Evolutionary conservation across 2,888 invertebrate species (phyloP).

Genomic region (Siphlonurus alternatus): DNA sequence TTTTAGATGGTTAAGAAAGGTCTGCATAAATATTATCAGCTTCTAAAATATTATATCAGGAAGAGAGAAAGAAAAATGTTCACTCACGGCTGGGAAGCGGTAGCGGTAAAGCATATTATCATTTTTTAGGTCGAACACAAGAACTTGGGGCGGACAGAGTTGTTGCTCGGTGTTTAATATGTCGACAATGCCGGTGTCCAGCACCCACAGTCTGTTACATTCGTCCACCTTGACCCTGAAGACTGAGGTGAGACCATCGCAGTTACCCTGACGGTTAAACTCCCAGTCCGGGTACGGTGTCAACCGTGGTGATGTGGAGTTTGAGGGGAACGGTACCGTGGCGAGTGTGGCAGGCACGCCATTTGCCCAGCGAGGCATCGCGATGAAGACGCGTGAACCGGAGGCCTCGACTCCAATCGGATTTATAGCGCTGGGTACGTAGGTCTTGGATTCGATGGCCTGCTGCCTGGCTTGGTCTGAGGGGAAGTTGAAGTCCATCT

Average conservation of each 20-base stretch:
- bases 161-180: slow-evolving; percentile 33
- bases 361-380: slow-evolving; percentile 50
- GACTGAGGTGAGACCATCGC: slow-evolving; percentile 51
- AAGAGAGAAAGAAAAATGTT: slow-evolving; percentile 14
- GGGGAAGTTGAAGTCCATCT: slow-evolving; percentile 54
- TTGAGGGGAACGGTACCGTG: slow-evolving; percentile 31
- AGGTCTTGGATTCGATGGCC: slow-evolving; percentile 42
- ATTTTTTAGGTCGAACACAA: slow-evolving; percentile 54
- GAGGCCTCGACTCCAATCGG: slow-evolving; percentile 54
- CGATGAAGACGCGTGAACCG: slow-evolving; percentile 56
- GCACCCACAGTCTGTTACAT: slow-evolving; percentile 61
- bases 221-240: slow-evolving; percentile 55
- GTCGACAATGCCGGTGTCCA: slow-evolving; percentile 54
- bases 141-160: slow-evolving; percentile 37
- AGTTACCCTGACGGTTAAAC: slow-evolving; percentile 44
- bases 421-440: slow-evolving; percentile 43
- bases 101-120: slow-evolving; percentile 51
- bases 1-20: too few species aligned
- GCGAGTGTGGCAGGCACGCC: slow-evolving; percentile 60
- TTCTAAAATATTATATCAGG: too few species aligned
- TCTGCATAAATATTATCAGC: too few species aligned
- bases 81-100: slow-evolving; percentile 42
- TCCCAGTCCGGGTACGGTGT: slow-evolving; percentile 69
- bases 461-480: slow-evolving; percentile 35
- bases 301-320: slow-evolving; percentile 40